These are phyloP conservation scores for Pandemis corylana DNA, from an alignment of 2,888 invertebrate species.

Conservation along the genomic window DNA sequence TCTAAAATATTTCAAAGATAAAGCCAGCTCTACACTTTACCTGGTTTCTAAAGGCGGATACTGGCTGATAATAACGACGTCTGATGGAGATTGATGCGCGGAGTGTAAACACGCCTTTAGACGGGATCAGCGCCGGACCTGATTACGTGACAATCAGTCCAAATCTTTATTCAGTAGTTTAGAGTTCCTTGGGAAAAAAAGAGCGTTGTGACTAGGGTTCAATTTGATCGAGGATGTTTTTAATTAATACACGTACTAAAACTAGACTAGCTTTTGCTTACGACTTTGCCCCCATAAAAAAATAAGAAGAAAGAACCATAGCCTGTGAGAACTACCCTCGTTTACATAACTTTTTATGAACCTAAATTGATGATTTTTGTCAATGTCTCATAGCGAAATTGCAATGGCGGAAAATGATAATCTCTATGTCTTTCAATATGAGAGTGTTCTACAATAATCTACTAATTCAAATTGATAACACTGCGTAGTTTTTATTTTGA, in stretches of 20 bases:
- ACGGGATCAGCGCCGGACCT: conserved; percentile 60
- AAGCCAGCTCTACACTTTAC: conserved; percentile 56
- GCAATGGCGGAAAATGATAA: background rate
- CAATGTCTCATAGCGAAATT: too few relatives aligned
- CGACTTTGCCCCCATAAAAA: too few relatives aligned
- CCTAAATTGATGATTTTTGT: too few relatives aligned
- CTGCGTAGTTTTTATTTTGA: background rate
- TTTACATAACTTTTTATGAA: too few relatives aligned
- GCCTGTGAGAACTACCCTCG: too few relatives aligned
- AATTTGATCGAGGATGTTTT: too few relatives aligned
- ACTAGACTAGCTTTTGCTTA: too few relatives aligned
- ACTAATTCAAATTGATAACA: background rate
- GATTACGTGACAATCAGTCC: conserved; percentile 58
- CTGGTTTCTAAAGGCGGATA: conserved; percentile 63
- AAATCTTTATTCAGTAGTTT: conserved; percentile 36
- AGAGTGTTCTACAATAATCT: background rate
- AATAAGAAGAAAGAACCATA: too few relatives aligned
- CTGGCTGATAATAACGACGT: conserved; percentile 70
- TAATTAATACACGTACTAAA: too few relatives aligned
- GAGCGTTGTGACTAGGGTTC: too few relatives aligned
- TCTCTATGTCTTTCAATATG: background rate
- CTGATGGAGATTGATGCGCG: conserved; percentile 80
- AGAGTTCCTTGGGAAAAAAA: conserved; percentile 4
- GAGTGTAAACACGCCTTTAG: conserved; percentile 75
- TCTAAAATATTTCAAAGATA: conserved; percentile 10